These are phyloP conservation scores for Acanthopleura granulata DNA, from an alignment of 2,888 invertebrate species.

Conservation along the genomic window DNA sequence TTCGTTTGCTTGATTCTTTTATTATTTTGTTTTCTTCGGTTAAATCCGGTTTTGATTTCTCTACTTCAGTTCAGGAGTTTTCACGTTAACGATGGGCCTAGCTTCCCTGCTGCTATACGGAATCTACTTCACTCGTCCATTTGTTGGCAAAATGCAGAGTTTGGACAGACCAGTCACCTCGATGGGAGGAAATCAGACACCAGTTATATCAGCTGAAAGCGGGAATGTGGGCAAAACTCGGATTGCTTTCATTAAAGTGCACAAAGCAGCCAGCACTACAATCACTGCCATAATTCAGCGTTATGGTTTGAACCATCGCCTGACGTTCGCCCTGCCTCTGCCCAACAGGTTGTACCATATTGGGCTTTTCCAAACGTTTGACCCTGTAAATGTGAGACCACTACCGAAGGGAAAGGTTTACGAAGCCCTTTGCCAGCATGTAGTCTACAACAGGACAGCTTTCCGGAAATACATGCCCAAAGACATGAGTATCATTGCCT, in stretches of 20 bases:
- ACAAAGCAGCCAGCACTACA: conserved; percentile 13
- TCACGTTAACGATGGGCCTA: no score
- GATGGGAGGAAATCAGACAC: no score
- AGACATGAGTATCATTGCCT: neutral
- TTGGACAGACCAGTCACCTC: no score
- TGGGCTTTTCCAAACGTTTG: neutral
- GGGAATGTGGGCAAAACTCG: neutral
- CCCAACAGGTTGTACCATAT: neutral
- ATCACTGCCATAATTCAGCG: neutral
- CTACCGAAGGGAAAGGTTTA: neutral
- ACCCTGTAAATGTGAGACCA: neutral
- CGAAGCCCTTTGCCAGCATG: conserved; percentile 5
- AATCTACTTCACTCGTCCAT: no score
- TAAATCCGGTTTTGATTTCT: no score
- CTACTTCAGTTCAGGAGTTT: no score
- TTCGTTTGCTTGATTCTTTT: no score
- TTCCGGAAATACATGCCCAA: neutral
- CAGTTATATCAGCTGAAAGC: no score
- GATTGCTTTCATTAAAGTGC: conserved; percentile 7
- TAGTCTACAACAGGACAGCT: neutral
- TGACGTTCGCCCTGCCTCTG: neutral
- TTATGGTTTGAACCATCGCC: neutral
- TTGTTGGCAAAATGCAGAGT: no score
- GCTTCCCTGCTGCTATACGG: no score
- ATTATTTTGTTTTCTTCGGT: no score